These are phyloP conservation scores for Macrotrachela quadricornifera DNA, from an alignment of 1,140 invertebrate genomes.

Conservation along the genomic window DNA sequence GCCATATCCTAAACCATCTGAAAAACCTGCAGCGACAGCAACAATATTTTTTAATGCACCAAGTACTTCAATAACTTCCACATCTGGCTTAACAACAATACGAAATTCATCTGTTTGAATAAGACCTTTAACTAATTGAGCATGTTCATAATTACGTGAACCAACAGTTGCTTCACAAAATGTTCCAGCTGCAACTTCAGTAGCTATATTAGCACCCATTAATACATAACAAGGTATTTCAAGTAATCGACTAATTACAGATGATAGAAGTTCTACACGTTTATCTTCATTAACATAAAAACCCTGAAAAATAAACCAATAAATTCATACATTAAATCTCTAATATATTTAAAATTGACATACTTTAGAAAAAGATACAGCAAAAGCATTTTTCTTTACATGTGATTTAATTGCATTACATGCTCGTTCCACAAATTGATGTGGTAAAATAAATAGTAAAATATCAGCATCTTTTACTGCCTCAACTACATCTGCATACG, in stretches of 20 bases:
- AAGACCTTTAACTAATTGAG: slow-evolving; percentile 56
- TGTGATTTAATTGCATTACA: slow-evolving; percentile 63
- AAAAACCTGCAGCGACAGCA: slow-evolving; percentile 86
- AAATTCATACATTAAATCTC: neutral
- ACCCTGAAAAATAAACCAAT: slow-evolving; percentile 38
- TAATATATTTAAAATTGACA: neutral
- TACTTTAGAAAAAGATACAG: slow-evolving; percentile 82
- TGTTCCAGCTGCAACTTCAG: slow-evolving; percentile 77
- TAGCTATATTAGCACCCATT: slow-evolving; percentile 94
- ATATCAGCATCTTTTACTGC: slow-evolving; percentile 77
- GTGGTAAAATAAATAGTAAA: slow-evolving; percentile 84
- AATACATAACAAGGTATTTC: slow-evolving; percentile 74
- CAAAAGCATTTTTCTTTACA: slow-evolving; percentile 67
- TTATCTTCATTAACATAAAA: slow-evolving; percentile 11
- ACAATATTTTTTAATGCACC: slow-evolving; percentile 99
- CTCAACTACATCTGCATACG: slow-evolving; percentile 69
- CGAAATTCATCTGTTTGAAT: slow-evolving; percentile 87
- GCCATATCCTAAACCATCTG: slow-evolving; percentile 73
- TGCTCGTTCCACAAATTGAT: slow-evolving; percentile 74
- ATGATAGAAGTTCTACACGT: slow-evolving; percentile 61
- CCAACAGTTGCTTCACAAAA: slow-evolving; percentile 96
- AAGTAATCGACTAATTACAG: slow-evolving; percentile 62
- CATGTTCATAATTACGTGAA: slow-evolving; percentile 51
- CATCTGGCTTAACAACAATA: slow-evolving; percentile 82
- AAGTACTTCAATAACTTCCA: slow-evolving; percentile 85